Percentiles rank a stretch among this genome's conserved stretches.
Conservation (phyloP, 1,140 invertebrate species). For the Ctenoplectra terminalis region DNA sequence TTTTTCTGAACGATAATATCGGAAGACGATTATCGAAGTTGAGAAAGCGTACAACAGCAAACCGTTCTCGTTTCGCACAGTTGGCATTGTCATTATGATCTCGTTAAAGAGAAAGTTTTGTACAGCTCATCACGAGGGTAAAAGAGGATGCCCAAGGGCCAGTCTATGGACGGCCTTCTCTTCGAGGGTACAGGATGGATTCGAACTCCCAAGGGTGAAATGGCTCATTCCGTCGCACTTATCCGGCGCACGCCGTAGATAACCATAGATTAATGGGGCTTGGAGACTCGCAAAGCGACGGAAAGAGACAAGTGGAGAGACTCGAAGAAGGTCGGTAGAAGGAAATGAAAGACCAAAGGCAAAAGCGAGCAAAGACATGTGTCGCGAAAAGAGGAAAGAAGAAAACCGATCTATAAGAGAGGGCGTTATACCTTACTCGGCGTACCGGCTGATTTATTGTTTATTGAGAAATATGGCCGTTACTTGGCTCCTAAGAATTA, state of each 20-base stretch:
- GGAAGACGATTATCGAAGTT: background rate
- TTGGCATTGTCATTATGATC: constrained; percentile 65
- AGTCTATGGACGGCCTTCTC: constrained; percentile 67
- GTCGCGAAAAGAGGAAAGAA: constrained; percentile 47
- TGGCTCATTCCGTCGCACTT: constrained; percentile 81
- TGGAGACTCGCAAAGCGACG: constrained; percentile 66
- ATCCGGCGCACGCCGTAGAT: constrained; percentile 80
- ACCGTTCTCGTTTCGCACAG: background rate
- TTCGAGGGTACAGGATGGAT: constrained; percentile 74
- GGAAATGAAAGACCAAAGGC: constrained; percentile 30
- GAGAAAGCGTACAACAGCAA: background rate
- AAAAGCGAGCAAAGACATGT: constrained; percentile 40
- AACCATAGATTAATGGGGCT: constrained; percentile 82
- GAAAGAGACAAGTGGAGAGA: constrained; percentile 47
- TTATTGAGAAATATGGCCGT: constrained; percentile 82
- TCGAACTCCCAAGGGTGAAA: constrained; percentile 81
- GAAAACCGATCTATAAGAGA: constrained; percentile 70
- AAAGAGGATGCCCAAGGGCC: constrained; percentile 78
- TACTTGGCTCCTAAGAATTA: constrained; percentile 71
- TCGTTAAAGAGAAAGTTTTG: constrained; percentile 76
- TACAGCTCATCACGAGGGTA: constrained; percentile 74
- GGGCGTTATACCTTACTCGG: constrained; percentile 72
- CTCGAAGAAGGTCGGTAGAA: constrained; percentile 8
- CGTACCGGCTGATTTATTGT: constrained; percentile 79
- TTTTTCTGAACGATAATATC: background rate